These are phyloP conservation scores for Eustalomyia histrio DNA, from an alignment of 2,888 invertebrate genomes.

Conservation along the genomic window DNA sequence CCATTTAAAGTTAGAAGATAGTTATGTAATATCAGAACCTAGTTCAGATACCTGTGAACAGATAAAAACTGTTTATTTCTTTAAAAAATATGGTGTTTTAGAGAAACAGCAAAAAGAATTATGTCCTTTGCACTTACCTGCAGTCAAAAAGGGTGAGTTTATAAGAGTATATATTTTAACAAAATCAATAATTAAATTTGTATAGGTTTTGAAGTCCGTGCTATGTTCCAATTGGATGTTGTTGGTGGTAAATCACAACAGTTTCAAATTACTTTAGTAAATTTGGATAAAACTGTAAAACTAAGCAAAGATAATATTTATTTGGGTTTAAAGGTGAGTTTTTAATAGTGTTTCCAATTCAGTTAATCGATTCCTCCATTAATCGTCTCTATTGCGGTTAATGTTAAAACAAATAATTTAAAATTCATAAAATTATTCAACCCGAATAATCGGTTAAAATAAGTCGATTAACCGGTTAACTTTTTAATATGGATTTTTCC, in stretches of 20 bases:
- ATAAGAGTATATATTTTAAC: too few species aligned
- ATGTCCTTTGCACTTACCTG: slow-evolving; percentile 67
- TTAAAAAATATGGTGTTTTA: slow-evolving; percentile 70
- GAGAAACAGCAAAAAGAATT: slow-evolving; percentile 35
- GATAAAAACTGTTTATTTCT: slow-evolving; percentile 71
- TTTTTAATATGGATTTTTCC: too few species aligned
- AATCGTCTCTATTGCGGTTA: too few species aligned
- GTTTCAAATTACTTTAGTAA: slow-evolving; percentile 71
- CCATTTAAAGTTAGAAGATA: slow-evolving; percentile 71
- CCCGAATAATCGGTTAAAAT: too few species aligned
- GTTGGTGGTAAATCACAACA: slow-evolving; percentile 70
- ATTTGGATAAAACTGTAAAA: slow-evolving; percentile 70
- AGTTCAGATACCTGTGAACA: slow-evolving; percentile 71
- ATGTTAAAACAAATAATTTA: too few species aligned
- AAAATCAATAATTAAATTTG: too few species aligned
- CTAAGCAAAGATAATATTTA: slow-evolving; percentile 72
- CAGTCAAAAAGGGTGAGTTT: slow-evolving; percentile 62
- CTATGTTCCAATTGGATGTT: slow-evolving; percentile 71
- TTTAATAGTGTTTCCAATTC: too few species aligned
- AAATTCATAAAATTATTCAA: too few species aligned
- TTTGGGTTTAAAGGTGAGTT: slow-evolving; percentile 71
- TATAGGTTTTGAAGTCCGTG: slow-evolving; percentile 67
- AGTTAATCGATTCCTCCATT: too few species aligned
- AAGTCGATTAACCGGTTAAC: too few species aligned
- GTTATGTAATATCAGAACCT: slow-evolving; percentile 69